Percentiles rank a stretch among this genome's conserved stretches.
These are phyloP conservation scores for Microchirus variegatus DNA, from an alignment of 2,797 vertebrate genomes.

Conservation along the genomic window DNA sequence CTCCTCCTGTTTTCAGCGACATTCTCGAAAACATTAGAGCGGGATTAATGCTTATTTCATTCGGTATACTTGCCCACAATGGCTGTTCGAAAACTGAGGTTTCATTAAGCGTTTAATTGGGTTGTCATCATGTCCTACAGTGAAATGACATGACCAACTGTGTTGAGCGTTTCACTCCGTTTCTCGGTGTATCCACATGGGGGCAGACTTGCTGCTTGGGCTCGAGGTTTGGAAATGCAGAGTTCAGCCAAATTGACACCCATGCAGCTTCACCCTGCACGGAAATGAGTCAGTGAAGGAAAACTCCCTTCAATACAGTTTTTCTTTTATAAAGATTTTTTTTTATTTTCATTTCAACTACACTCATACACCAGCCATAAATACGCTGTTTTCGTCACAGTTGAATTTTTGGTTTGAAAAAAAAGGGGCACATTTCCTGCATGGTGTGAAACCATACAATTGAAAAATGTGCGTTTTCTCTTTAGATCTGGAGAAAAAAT, in stretches of 20 bases:
- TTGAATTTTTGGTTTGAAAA: neutral
- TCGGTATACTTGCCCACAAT: slow-evolving; percentile 45
- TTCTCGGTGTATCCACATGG: slow-evolving; percentile 84
- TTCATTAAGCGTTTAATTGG: slow-evolving; percentile 70
- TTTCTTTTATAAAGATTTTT: slow-evolving; percentile 6
- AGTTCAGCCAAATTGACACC: slow-evolving; percentile 33
- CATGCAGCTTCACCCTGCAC: slow-evolving; percentile 12
- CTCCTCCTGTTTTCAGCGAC: slow-evolving; percentile 6
- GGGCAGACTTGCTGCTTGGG: slow-evolving; percentile 84
- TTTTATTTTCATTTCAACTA: slow-evolving; percentile 21
- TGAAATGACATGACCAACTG: slow-evolving; percentile 52
- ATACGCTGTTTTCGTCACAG: neutral
- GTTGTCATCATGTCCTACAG: slow-evolving; percentile 55
- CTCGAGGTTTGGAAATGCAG: slow-evolving; percentile 28
- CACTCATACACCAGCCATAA: neutral
- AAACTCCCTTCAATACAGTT: slow-evolving; percentile 7
- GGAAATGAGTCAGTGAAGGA: slow-evolving; percentile 23
- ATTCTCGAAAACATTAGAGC: slow-evolving; percentile 2
- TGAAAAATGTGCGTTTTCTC: neutral
- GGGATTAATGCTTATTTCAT: slow-evolving; percentile 18
- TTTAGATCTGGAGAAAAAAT: neutral
- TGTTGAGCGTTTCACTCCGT: slow-evolving; percentile 25
- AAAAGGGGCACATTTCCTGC: too few relatives aligned
- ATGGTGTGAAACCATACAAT: neutral
- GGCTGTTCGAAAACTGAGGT: slow-evolving; percentile 36